Percentiles rank a stretch among this genome's conserved stretches.
Evolutionary conservation across 2,113 vertebrate genomes (phyloP).

Genomic region (Capreolus pygargus): DNA sequence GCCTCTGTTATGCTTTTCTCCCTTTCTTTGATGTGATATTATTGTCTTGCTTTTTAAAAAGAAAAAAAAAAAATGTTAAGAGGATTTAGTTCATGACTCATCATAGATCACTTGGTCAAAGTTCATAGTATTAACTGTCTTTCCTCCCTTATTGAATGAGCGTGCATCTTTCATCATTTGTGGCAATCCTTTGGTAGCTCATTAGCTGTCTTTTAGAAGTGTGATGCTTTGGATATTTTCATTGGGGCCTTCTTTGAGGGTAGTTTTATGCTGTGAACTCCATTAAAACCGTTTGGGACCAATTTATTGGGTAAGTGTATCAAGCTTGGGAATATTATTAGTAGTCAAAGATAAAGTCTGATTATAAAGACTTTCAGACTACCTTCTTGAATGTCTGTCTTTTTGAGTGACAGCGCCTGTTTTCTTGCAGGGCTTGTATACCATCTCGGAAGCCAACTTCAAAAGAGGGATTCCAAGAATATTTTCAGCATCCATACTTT

Average conservation of each 20-base stretch:
- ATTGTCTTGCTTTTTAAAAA: not conserved
- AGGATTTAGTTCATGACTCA: not conserved
- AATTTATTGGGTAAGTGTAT: not conserved
- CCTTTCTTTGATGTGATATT: not conserved
- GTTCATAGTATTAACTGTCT: not conserved
- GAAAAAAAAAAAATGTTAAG: not conserved
- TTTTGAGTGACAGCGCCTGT: not conserved
- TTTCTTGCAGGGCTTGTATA: not conserved
- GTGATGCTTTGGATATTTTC: not conserved
- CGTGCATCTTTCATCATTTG: not conserved
- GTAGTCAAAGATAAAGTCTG: not conserved
- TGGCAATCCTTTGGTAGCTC: not conserved
- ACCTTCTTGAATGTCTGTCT: not conserved
- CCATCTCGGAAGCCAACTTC: not conserved
- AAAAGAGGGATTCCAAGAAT: not conserved
- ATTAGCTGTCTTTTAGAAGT: not conserved
- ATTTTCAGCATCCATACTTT: not conserved
- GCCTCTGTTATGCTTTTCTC: not conserved
- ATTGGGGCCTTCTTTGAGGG: not conserved
- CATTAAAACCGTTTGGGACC: not conserved
- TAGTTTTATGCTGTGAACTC: not conserved
- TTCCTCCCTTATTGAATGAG: not conserved
- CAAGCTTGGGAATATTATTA: conserved; percentile 11
- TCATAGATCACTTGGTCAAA: not conserved
- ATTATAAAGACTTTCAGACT: not conserved